These are phyloP conservation scores for Archocentrus centrarchus DNA, from an alignment of 2,113 vertebrate species.

Conservation along the genomic window DNA sequence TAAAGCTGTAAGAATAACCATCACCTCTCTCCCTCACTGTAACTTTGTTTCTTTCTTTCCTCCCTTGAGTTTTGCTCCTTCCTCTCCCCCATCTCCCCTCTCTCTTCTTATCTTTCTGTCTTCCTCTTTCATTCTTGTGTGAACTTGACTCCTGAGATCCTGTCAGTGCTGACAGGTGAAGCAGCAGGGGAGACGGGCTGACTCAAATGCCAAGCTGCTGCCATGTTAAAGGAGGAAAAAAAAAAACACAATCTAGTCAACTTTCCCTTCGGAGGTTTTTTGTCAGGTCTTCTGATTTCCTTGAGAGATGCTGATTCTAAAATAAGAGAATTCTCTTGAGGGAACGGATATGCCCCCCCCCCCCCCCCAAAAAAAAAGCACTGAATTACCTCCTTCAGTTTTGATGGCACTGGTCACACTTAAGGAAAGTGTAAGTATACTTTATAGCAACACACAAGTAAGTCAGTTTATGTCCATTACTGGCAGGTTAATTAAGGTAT, in stretches of 20 bases:
- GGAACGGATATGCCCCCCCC: slow-evolving; percentile 9
- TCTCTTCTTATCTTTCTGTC: slow-evolving; percentile 51
- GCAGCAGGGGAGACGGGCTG: slow-evolving; percentile 59
- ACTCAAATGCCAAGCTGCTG: slow-evolving; percentile 57
- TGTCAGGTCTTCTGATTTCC: slow-evolving; percentile 68
- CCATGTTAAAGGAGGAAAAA: slow-evolving; percentile 43
- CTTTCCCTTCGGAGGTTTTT: slow-evolving; percentile 57
- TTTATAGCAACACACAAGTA: background rate
- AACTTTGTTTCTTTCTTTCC: slow-evolving; percentile 43
- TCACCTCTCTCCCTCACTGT: slow-evolving; percentile 9
- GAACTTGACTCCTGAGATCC: slow-evolving; percentile 70
- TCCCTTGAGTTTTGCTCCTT: slow-evolving; percentile 18
- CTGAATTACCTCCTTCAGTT: background rate
- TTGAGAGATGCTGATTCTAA: slow-evolving; percentile 55
- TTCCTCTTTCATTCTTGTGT: slow-evolving; percentile 56
- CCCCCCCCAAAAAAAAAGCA: background rate
- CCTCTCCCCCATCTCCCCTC: slow-evolving; percentile 23
- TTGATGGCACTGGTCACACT: slow-evolving; percentile 1
- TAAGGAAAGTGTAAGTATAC: background rate
- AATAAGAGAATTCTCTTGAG: slow-evolving; percentile 49
- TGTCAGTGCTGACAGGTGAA: slow-evolving; percentile 74
- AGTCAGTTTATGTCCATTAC: background rate
- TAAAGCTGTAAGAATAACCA: slow-evolving; percentile 1
- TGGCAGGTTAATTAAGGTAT: background rate
- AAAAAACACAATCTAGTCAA: slow-evolving; percentile 47